Base-by-base conservation (phyloP, 2,113 vertebrate genomes). In the Leiothrix lutea region DNA sequence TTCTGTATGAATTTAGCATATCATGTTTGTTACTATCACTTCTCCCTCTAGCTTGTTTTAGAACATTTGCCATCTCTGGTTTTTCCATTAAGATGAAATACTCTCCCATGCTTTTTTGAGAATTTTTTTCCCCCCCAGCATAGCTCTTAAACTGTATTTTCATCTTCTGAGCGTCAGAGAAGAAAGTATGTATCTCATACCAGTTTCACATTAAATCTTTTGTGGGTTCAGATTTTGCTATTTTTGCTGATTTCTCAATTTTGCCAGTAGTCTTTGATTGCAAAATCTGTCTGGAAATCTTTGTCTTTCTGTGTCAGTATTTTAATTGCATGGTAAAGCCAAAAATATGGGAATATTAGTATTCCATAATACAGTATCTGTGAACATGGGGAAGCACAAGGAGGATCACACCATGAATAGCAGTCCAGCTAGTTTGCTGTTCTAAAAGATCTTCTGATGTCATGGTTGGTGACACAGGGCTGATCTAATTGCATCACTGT, bases 81-180 rank as follows among this genome's bases (percentile, higher is more conserved):
- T 78, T 42, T 75, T 42, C 3, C 2, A 4, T 44, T 29, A 65
- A 75, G 19, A 29, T 67, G 35, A 67, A 57, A 61, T 67, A 50
- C 9, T 86, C 15, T 69, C 14, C 6, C 5, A 0, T 11, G 3
- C 0, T 33, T 64, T 80, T 73, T 60, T 28, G 40, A n/a, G 29
- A 28, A 8, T 12, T 45, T 56, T 45, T 51, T 5, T 0, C 3
- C 8, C 18, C 25, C 12, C 13, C 14, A 2, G 17, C 45, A 35
- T 48, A 54, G 20, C 14, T 51, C 22, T 81, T 10, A 44, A 9
- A 9, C 7, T 67, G 3, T 61, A 14, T 62, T 80, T 80, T 72
- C 4, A 8, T 67, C 13, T 86, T 77, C 54, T 44, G n/a, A 29
- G 0, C 3, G 16, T 14, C 22, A 44, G 12, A 50, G 25, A 58